A percentile compares a stretch with the other conserved stretches of the same genome.
These are phyloP conservation scores for Caenorhabditis sp. DNA, from an alignment of 2,888 invertebrate genomes.

Conservation along the genomic window DNA sequence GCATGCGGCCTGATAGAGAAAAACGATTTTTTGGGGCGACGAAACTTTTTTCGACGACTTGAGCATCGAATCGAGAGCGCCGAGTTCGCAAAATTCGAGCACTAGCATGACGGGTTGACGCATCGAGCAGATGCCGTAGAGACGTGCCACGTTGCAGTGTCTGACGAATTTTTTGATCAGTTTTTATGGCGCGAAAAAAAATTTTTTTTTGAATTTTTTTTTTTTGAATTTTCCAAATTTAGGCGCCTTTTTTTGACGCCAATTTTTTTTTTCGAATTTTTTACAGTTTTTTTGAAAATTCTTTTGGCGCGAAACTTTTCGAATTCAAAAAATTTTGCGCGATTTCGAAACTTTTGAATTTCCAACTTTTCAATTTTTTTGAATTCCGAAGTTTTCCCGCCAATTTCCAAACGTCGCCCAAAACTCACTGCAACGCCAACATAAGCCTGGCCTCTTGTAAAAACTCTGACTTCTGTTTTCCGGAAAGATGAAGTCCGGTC, in stretches of 20 bases:
- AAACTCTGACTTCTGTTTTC: conserved; percentile 93
- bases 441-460: conserved; percentile 95
- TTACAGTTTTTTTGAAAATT: not conserved
- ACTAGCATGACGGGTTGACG: conserved; percentile 52
- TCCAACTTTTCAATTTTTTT: not conserved
- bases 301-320: not conserved
- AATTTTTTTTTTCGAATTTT: too few relatives aligned
- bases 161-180: not conserved
- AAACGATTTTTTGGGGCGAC: conserved; percentile 25
- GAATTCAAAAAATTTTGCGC: too few relatives aligned
- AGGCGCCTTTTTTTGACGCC: too few relatives aligned
- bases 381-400: too few relatives aligned
- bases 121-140: conserved; percentile 81
- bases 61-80: conserved; percentile 24
- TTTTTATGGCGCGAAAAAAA: not conserved
- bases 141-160: conserved; percentile 82
- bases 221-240: too few relatives aligned
- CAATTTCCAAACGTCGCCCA: too few relatives aligned
- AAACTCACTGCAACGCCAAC: conserved; percentile 77
- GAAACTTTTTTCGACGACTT: conserved; percentile 14
- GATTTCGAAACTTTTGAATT: too few relatives aligned
- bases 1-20: conserved; percentile 38
- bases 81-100: conserved; percentile 41
- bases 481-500: conserved; percentile 86
- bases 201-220: not conserved